Evolutionary conservation across 1,140 invertebrate species (phyloP).

Genomic region (Drosophila biarmipes): DNA sequence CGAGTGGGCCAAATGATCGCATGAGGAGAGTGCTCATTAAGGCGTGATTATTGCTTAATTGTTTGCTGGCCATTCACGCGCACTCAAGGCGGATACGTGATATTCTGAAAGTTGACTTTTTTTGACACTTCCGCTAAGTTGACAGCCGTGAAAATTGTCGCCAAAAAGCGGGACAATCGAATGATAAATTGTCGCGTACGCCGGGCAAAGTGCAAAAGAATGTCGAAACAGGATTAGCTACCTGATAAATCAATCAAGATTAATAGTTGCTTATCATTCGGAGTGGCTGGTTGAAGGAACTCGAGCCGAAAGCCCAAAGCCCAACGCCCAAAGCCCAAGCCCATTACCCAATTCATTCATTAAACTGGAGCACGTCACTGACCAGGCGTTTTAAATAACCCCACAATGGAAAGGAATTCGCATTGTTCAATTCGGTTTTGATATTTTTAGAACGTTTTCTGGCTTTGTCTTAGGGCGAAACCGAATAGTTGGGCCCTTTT

Average conservation of each 20-base stretch:
- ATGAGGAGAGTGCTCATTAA: constrained; percentile 69
- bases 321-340: not conserved
- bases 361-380: constrained; percentile 69
- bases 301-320: not conserved
- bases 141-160: constrained; percentile 83
- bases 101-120: constrained; percentile 55
- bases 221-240: constrained; percentile 75
- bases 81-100: constrained; percentile 68
- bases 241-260: constrained; percentile 82
- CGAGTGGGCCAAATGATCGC: constrained; percentile 33
- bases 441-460: constrained; percentile 71
- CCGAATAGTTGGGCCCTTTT: constrained; percentile 62
- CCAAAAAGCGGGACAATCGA: constrained; percentile 67
- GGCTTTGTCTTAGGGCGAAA: constrained; percentile 50
- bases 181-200: constrained; percentile 64
- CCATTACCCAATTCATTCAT: constrained; percentile 58
- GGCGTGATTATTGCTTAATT: constrained; percentile 80
- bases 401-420: constrained; percentile 73
- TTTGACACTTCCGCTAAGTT: constrained; percentile 83
- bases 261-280: constrained; percentile 70
- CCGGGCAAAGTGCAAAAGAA: constrained; percentile 74
- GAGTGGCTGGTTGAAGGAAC: constrained; percentile 15
- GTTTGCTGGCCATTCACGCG: constrained; percentile 54
- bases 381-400: constrained; percentile 68
- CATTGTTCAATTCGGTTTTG: constrained; percentile 35